phyloP scores from a whole-genome alignment of 2,888 invertebrate species.

The Drosophila tanythrix region DNA sequence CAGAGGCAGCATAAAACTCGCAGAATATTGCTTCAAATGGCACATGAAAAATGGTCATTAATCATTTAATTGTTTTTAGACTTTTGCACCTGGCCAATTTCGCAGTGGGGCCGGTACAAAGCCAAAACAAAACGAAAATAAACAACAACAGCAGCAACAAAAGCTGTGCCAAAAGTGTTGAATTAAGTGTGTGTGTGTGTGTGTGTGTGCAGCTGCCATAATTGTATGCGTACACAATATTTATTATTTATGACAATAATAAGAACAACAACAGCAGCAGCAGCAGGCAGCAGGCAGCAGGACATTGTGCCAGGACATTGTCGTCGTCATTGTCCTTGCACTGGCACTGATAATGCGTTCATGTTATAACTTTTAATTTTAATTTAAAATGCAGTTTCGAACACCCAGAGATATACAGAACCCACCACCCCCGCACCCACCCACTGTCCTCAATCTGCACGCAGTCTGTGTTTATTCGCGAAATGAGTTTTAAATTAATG shows the following conservation, averaged over 20 bases:
- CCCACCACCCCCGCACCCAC: too few relatives aligned
- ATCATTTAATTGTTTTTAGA: slow-evolving; percentile 80
- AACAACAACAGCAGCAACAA: not conserved
- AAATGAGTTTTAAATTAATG: slow-evolving; percentile 82
- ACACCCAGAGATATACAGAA: slow-evolving; percentile 7
- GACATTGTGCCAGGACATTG: slow-evolving; percentile 11
- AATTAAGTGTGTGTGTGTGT: slow-evolving; percentile 23
- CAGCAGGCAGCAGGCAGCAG: slow-evolving; percentile 9
- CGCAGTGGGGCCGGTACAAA: slow-evolving; percentile 28
- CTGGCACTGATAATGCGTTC: slow-evolving; percentile 61
- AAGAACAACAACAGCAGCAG: not conserved
- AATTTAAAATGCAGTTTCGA: slow-evolving; percentile 77
- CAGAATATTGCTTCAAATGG: slow-evolving; percentile 45
- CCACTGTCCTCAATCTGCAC: not conserved
- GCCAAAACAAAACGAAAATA: slow-evolving; percentile 3
- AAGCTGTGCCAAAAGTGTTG: slow-evolving; percentile 24
- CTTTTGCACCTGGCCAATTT: slow-evolving; percentile 73
- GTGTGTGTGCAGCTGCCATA: slow-evolving; percentile 55
- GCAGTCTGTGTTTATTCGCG: slow-evolving; percentile 66
- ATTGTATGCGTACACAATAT: slow-evolving; percentile 78
- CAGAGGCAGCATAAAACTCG: slow-evolving; percentile 22
- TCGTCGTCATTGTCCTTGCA: slow-evolving; percentile 43
- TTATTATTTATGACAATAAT: slow-evolving; percentile 70
- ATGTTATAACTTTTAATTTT: slow-evolving; percentile 75
- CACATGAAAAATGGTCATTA: slow-evolving; percentile 50